Evolutionary conservation across 2,113 vertebrate species (phyloP).

Genomic region (Indri indri): DNA sequence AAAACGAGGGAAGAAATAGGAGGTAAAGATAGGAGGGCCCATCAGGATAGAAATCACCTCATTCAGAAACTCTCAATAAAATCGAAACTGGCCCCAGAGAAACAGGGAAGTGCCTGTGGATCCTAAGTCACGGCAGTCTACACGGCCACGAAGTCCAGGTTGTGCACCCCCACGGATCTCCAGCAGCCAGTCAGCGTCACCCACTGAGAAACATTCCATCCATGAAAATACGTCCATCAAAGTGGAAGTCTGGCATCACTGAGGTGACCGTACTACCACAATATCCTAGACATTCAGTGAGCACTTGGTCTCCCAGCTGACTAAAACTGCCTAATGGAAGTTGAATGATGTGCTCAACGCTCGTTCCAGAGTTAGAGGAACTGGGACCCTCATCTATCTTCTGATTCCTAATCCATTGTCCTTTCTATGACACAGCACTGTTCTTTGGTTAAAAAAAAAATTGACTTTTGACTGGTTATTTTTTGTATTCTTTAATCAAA

Average conservation of each 20-base stretch:
- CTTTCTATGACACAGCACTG: background rate
- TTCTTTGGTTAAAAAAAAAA: background rate
- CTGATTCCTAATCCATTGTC: background rate
- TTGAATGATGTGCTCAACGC: background rate
- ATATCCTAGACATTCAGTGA: background rate
- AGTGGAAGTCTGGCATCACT: background rate
- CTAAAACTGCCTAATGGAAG: background rate
- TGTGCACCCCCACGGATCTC: background rate
- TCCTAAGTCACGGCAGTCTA: background rate
- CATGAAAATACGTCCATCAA: accelerated
- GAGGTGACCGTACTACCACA: accelerated
- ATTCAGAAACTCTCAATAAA: background rate
- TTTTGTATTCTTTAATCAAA: background rate
- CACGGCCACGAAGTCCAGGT: accelerated
- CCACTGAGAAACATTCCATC: background rate
- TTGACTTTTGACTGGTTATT: background rate
- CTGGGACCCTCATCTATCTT: background rate
- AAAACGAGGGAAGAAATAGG: background rate
- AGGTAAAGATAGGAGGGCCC: background rate
- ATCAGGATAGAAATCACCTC: background rate
- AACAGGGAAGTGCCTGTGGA: accelerated
- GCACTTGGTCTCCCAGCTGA: background rate
- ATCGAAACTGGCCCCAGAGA: background rate
- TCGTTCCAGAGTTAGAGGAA: background rate
- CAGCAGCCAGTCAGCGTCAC: background rate